Evolutionary conservation across 2,888 invertebrate species (phyloP).

Genomic region (Lepidochitona cinerea): DNA sequence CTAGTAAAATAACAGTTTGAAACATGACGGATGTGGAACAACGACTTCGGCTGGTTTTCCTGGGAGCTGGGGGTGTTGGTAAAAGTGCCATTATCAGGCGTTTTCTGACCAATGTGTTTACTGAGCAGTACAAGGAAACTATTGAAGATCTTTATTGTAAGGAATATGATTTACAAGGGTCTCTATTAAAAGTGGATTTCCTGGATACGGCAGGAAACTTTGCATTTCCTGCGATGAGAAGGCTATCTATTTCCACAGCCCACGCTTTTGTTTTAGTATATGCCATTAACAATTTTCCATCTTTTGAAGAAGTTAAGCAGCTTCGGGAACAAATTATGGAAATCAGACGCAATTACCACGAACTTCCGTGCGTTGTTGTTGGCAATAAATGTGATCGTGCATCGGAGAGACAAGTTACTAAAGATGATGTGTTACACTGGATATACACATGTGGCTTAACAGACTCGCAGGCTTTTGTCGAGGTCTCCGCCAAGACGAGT

Average conservation of each 20-base stretch:
- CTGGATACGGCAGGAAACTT: slow-evolving; percentile 94
- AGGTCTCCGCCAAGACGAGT: slow-evolving; percentile 74
- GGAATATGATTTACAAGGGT: slow-evolving; percentile 84
- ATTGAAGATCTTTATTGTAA: slow-evolving; percentile 95
- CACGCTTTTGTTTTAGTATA: slow-evolving; percentile 97
- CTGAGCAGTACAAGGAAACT: slow-evolving; percentile 92
- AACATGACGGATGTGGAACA: slow-evolving; percentile 71
- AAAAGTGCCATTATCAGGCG: slow-evolving; percentile 94
- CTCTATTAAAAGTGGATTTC: slow-evolving; percentile 88
- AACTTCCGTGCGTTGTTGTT: slow-evolving; percentile 95
- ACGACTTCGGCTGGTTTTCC: slow-evolving; percentile 85
- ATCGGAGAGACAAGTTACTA: slow-evolving; percentile 76
- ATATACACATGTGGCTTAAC: slow-evolving; percentile 72
- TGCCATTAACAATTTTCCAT: slow-evolving; percentile 61
- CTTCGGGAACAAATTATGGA: slow-evolving; percentile 81
- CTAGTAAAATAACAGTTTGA: no score
- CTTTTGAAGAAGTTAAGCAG: slow-evolving; percentile 63
- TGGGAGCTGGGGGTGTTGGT: slow-evolving; percentile 89
- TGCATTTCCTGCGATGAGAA: slow-evolving; percentile 97
- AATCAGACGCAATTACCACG: slow-evolving; percentile 81
- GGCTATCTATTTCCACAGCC: slow-evolving; percentile 93
- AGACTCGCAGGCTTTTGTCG: slow-evolving; percentile 77
- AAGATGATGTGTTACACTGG: slow-evolving; percentile 86
- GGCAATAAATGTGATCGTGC: slow-evolving; percentile 94
- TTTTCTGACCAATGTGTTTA: slow-evolving; percentile 90